A percentile compares a stretch with the other conserved stretches of the same genome.
Conservation (phyloP, 2,113 vertebrate genomes). For the Rattus norvegicus region GRCr8 NC_086021.1:55942501-55943000, state of each 20-base stretch:
- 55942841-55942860: not conserved
- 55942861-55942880: not conserved
- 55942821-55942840: not conserved
- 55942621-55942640: constrained; percentile 70
- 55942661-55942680: constrained; percentile 52
- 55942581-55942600: constrained; percentile 77
- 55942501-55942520: constrained; percentile 20
- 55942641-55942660: constrained; percentile 76
- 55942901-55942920: not conserved
- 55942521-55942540: constrained; percentile 61
- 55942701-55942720: not conserved
- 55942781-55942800: not conserved
- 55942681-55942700: constrained; percentile 46
- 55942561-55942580: constrained; percentile 66
- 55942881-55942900: not conserved
- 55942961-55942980: not conserved
- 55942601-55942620: constrained; percentile 77
- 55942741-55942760: not conserved
- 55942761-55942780: not conserved
- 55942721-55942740: constrained; percentile 2
- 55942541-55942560: constrained; percentile 77
- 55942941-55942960: not conserved
- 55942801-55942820: not conserved
- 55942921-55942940: not conserved
- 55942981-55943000: not conserved